Evolutionary conservation across 2,113 vertebrate species (phyloP), one percentile per base, ranked within the genome.

Genomic region (Columba janthina): DNA sequence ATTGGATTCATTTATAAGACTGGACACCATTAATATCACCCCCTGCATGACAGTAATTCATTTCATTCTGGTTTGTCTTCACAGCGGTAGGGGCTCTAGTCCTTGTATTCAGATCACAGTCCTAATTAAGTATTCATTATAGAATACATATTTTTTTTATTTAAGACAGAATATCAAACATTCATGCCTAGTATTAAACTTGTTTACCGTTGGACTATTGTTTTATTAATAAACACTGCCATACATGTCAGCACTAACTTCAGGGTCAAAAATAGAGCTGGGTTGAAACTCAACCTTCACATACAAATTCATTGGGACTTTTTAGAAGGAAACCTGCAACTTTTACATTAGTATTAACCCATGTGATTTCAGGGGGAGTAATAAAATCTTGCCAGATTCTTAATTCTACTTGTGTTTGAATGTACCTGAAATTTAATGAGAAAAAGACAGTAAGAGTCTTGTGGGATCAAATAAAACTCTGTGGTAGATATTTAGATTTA

Each of bases 1-100:
- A 98, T 98, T 98, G 97, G 97, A 98, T 98, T 98, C 96, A 98
- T 98, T 98, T 98, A 97, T 98, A 98, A 98, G 97, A 95, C 96
- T 97, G 98, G 97, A 98, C 98, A 98, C 97, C 96, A 98, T 98
- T 98, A 98, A 97, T 98, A 98, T 98, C 94, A 97, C 95, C 97
- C 97, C 95, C 97, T 81, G 95, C 97, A 96, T 97, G 97, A 97
- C 77, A 94, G 96, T 97, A 98, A 98, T 98, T 98, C 93, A 97
- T 98, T 98, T 98, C 96, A 97, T 94, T 98, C 96, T 97, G 88
- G 95, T 97, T 98, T 98, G 94, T 97, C 97, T 98, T 92, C 87
- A 95, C 96, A 97, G 94, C 88, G 0, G 97, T 95, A 97, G 97
- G 96, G 88, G 78, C 62, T 96, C 81, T 78, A 76, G 94, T 97